Conservation (phyloP, 2,888 invertebrate species). For the Diploptera punctata region DNA sequence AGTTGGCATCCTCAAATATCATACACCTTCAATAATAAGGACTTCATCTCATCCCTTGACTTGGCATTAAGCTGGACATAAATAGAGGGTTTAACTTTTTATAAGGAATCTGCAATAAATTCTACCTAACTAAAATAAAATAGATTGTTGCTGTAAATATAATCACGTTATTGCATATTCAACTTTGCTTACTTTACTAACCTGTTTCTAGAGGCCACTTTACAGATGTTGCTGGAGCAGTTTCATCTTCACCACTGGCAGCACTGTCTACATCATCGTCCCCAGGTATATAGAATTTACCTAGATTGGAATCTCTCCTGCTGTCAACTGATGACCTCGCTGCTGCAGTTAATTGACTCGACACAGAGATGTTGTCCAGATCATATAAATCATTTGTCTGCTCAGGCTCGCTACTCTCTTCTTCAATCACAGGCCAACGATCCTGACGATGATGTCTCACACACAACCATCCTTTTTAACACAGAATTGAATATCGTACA, state of each 20-base stretch:
- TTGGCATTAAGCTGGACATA: too few relatives aligned
- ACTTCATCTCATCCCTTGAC: too few relatives aligned
- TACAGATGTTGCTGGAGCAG: background rate
- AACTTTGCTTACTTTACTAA: too few relatives aligned
- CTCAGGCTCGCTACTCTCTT: constrained; percentile 51
- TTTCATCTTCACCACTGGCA: constrained; percentile 32
- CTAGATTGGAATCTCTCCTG: constrained; percentile 19
- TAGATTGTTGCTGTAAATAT: too few relatives aligned
- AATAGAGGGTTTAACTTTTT: too few relatives aligned
- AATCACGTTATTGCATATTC: too few relatives aligned
- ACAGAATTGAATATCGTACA: constrained; percentile 35
- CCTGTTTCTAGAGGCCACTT: constrained; percentile 11
- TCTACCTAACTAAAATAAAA: too few relatives aligned
- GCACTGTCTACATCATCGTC: constrained; percentile 37
- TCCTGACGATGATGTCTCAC: constrained; percentile 79
- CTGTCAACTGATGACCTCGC: background rate
- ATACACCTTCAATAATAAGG: too few relatives aligned
- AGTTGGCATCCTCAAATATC: too few relatives aligned
- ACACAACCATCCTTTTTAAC: constrained; percentile 71
- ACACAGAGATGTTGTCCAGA: constrained; percentile 20
- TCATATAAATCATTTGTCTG: background rate
- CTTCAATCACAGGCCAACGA: constrained; percentile 75
- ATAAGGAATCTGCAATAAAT: too few relatives aligned
- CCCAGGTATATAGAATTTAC: constrained; percentile 41
- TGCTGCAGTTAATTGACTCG: constrained; percentile 15